A percentile compares a stretch with the other conserved stretches of the same genome.
These are phyloP conservation scores for Drosophila quinaria DNA, from an alignment of 2,888 invertebrate species.

Conservation along the genomic window DNA sequence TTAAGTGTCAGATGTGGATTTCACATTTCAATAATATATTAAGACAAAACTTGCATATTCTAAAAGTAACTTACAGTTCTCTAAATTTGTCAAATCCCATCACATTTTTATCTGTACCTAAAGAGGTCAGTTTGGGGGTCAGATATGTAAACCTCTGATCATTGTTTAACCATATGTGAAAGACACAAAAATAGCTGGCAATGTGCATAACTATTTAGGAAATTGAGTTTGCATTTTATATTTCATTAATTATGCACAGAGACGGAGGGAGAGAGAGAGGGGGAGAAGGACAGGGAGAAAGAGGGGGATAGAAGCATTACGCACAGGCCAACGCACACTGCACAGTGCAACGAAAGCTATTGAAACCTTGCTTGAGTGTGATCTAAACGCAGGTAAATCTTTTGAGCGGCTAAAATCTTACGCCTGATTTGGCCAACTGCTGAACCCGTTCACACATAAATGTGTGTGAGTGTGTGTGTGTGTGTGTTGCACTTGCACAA, in stretches of 20 bases:
- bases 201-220: constrained; percentile 66
- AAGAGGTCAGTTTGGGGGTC: constrained; percentile 4
- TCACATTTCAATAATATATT: neutral
- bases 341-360: constrained; percentile 18
- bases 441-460: constrained; percentile 1
- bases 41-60: no score
- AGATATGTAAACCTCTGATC: neutral
- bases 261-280: constrained; percentile 14
- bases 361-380: constrained; percentile 12
- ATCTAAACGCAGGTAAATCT: constrained; percentile 44
- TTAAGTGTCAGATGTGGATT: neutral
- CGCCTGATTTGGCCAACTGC: constrained; percentile 73
- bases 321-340: constrained; percentile 77
- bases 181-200: constrained; percentile 52
- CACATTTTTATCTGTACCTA: neutral
- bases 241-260: constrained; percentile 83
- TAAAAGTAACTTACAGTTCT: neutral
- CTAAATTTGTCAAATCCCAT: neutral
- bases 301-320: constrained; percentile 58
- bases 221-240: constrained; percentile 80
- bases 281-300: constrained; percentile 8
- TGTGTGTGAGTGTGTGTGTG: neutral
- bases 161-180: constrained; percentile 17
- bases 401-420: constrained; percentile 56
- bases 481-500: constrained; percentile 60